phyloP scores from a whole-genome alignment of 2,888 invertebrate genomes.

The Andrena bicolor region DNA sequence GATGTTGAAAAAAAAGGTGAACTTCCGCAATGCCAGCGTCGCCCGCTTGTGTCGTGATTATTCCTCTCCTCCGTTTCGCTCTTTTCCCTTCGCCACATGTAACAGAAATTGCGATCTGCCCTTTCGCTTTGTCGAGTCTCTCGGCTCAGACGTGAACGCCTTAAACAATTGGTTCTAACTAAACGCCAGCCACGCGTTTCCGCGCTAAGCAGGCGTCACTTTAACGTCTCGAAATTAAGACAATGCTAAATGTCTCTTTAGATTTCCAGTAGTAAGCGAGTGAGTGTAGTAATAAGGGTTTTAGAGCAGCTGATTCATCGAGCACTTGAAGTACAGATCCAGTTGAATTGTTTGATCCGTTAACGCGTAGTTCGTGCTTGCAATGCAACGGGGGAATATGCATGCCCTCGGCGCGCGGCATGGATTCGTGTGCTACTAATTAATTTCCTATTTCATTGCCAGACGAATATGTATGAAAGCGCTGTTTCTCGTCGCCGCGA shows the following conservation, averaged over 20 bases:
- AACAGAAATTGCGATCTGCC: slow-evolving; percentile 38
- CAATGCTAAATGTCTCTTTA: no score
- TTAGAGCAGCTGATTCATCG: neutral
- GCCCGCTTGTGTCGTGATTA: slow-evolving; percentile 40
- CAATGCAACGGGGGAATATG: slow-evolving; percentile 15
- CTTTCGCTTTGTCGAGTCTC: slow-evolving; percentile 26
- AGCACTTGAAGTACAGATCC: neutral
- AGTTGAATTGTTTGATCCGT: slow-evolving; percentile 2
- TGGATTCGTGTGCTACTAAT: slow-evolving; percentile 33
- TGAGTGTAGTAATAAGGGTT: neutral
- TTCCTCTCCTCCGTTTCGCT: slow-evolving; percentile 10
- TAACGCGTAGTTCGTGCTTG: slow-evolving; percentile 6
- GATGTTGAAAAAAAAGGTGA: slow-evolving; percentile 42
- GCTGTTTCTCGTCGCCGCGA: slow-evolving; percentile 51
- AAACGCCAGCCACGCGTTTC: neutral
- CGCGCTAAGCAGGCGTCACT: neutral
- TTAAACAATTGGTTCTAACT: slow-evolving; percentile 25
- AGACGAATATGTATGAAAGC: slow-evolving; percentile 57
- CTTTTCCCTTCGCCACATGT: neutral
- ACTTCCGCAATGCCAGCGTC: slow-evolving; percentile 15
- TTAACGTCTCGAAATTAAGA: neutral
- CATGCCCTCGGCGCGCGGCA: neutral
- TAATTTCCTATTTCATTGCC: slow-evolving; percentile 54
- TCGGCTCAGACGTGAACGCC: slow-evolving; percentile 16
- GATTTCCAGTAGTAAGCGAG: no score